Percentiles rank a stretch among this genome's conserved stretches.
These are phyloP conservation scores for Synanthedon andrenaeformis DNA, from an alignment of 2,888 invertebrate genomes.

Conservation along the genomic window DNA sequence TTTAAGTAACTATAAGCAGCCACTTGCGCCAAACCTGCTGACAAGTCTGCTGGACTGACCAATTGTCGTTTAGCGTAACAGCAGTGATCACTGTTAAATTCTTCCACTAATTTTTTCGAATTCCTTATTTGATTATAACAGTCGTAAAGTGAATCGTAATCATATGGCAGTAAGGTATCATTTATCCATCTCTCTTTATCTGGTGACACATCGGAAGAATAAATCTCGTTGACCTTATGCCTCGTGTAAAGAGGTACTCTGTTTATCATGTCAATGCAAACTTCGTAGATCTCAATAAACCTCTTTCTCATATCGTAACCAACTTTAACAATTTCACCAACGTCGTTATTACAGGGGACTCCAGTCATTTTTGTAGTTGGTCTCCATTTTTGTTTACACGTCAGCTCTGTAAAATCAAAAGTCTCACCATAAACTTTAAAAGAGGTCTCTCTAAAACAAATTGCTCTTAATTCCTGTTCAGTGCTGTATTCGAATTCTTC, in stretches of 20 bases:
- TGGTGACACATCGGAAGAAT: slow-evolving; percentile 11
- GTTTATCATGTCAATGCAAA: slow-evolving; percentile 24
- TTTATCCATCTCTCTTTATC: slow-evolving; percentile 16
- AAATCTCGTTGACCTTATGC: slow-evolving; percentile 12
- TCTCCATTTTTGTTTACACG: slow-evolving; percentile 19
- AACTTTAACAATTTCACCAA: slow-evolving; percentile 21
- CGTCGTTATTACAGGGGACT: slow-evolving; percentile 12
- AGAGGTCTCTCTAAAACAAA: slow-evolving; percentile 18
- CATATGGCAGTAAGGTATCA: slow-evolving; percentile 10
- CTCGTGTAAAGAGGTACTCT: slow-evolving; percentile 23
- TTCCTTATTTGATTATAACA: slow-evolving; percentile 17
- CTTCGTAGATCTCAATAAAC: slow-evolving; percentile 22
- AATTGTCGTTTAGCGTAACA: slow-evolving; percentile 33
- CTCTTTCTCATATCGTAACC: slow-evolving; percentile 14
- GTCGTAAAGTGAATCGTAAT: slow-evolving; percentile 24
- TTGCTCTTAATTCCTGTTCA: slow-evolving; percentile 9
- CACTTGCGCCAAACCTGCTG: slow-evolving; percentile 26
- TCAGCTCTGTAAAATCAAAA: slow-evolving; percentile 22
- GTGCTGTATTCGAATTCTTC: slow-evolving; percentile 14
- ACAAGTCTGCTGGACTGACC: slow-evolving; percentile 29
- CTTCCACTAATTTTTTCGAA: slow-evolving; percentile 10
- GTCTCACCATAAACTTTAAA: slow-evolving; percentile 14
- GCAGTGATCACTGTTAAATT: slow-evolving; percentile 15
- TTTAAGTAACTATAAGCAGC: slow-evolving; percentile 31
- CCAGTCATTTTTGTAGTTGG: slow-evolving; percentile 13